Evolutionary conservation across 2,113 vertebrate species (phyloP).

Genomic region (Vimba vimba): DNA sequence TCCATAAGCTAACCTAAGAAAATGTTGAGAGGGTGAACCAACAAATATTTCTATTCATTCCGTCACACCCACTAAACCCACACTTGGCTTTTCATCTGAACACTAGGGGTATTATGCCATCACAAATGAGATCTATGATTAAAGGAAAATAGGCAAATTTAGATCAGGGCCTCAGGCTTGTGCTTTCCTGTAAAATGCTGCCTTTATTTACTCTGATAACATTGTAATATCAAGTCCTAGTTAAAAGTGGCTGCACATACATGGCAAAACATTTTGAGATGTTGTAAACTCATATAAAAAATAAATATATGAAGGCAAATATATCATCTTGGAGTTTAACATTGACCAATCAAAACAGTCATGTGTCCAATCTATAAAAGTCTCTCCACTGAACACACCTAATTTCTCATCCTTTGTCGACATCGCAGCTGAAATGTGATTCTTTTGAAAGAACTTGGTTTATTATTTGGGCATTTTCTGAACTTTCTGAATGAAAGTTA

Average conservation of each 20-base stretch:
- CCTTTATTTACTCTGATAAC: neutral
- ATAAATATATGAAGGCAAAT: neutral
- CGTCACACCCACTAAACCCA: neutral
- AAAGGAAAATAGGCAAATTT: neutral
- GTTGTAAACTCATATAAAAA: neutral
- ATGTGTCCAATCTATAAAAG: neutral
- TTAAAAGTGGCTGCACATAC: neutral
- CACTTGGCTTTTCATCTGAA: neutral
- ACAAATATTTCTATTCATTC: neutral
- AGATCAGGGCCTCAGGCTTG: neutral
- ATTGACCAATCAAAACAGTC: neutral
- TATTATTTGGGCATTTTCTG: neutral
- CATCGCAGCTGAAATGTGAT: neutral
- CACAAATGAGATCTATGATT: conserved; percentile 10
- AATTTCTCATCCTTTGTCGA: neutral
- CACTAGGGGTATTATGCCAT: neutral
- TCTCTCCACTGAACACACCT: neutral
- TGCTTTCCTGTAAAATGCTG: neutral
- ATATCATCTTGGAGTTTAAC: neutral
- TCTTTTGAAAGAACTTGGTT: too few species aligned
- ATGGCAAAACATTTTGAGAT: neutral
- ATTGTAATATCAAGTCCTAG: neutral
- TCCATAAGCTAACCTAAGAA: neutral
- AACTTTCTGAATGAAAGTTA: neutral
- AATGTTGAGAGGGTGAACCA: neutral